Percentiles rank a stretch among this genome's conserved stretches.
Conservation (phyloP, 2,888 invertebrate species). For the Lapara coniferarum region DNA sequence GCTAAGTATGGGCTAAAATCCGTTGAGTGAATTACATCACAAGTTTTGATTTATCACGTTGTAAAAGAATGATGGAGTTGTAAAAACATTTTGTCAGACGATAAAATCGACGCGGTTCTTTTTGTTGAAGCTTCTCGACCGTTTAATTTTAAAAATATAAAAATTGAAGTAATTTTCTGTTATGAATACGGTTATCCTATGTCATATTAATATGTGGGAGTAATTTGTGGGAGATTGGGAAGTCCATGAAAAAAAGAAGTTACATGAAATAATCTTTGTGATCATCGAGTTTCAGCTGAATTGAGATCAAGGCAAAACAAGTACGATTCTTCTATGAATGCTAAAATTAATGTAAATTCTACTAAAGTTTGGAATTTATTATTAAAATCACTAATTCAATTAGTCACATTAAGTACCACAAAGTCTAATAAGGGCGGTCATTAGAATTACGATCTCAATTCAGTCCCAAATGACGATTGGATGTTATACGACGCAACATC, state of each 20-base stretch:
- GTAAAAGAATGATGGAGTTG: constrained; percentile 13
- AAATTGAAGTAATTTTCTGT: background rate
- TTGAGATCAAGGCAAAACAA: too few species aligned
- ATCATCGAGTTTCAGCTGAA: too few species aligned
- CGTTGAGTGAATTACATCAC: constrained; percentile 36
- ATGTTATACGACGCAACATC: background rate
- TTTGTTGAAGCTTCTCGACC: constrained; percentile 4
- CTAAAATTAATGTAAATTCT: too few species aligned
- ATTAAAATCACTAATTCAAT: background rate
- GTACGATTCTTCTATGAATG: too few species aligned
- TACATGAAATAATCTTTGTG: too few species aligned
- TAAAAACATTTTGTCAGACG: constrained; percentile 15
- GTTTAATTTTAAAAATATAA: too few species aligned
- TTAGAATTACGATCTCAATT: background rate
- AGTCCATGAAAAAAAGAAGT: too few species aligned
- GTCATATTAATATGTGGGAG: too few species aligned
- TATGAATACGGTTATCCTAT: background rate
- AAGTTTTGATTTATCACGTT: constrained; percentile 18
- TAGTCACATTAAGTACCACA: background rate
- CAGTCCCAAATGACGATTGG: background rate
- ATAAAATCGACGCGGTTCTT: constrained; percentile 18
- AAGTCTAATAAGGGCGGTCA: background rate
- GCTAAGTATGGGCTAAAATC: constrained; percentile 23
- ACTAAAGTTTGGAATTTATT: background rate
- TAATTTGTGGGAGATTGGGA: too few species aligned